Percentiles rank a stretch among this genome's conserved stretches.
Evolutionary conservation across 2,113 vertebrate species (phyloP).

Genomic region (Actenoides hombroni): DNA sequence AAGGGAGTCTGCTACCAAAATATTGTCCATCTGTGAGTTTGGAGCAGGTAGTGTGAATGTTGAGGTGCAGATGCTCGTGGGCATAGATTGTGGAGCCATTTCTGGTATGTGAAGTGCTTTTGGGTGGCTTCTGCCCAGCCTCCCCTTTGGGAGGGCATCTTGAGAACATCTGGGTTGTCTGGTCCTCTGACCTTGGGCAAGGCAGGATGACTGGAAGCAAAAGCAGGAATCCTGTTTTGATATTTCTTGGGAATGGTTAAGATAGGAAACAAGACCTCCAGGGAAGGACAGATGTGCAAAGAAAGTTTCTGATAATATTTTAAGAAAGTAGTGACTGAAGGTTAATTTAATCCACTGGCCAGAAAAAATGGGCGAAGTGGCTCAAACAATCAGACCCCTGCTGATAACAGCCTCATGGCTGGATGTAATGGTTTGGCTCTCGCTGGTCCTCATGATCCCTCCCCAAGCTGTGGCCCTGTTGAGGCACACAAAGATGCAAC

Average conservation of each 20-base stretch:
- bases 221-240: background rate
- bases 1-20: background rate
- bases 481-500: background rate
- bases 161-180: background rate
- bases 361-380: background rate
- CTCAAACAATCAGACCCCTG: background rate
- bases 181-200: background rate
- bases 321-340: background rate
- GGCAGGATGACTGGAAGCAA: background rate
- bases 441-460: fast-evolving
- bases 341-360: background rate
- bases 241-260: background rate
- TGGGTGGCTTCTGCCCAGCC: background rate
- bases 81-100: fast-evolving
- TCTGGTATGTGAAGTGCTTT: background rate
- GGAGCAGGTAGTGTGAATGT: background rate
- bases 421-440: background rate
- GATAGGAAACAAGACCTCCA: background rate
- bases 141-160: background rate
- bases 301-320: background rate
- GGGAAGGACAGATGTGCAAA: background rate
- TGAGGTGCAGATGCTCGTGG: background rate
- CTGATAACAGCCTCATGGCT: background rate
- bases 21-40: background rate
- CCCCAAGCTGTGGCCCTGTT: background rate